Evolutionary conservation across 2,888 invertebrate species (phyloP).

Genomic region (Limnephilus lunatus): DNA sequence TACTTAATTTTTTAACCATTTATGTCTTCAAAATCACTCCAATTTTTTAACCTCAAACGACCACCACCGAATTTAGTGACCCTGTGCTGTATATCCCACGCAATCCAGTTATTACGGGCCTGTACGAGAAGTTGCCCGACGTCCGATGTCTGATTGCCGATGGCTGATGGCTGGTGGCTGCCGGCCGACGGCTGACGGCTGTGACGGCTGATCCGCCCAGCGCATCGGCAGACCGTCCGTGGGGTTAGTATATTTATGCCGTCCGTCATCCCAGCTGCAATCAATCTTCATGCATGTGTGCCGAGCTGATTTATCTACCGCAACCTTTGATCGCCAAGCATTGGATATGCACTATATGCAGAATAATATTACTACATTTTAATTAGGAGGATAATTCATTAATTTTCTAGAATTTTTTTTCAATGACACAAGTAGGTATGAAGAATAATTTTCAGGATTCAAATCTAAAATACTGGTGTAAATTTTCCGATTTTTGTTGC

Average conservation of each 20-base stretch:
- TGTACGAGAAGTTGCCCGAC: not conserved
- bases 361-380: not conserved
- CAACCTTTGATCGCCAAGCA: not conserved
- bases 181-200: not conserved
- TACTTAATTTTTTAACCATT: too few relatives aligned
- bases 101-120: not conserved
- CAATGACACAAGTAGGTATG: not conserved
- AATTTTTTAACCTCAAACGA: too few relatives aligned
- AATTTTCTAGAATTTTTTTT: not conserved
- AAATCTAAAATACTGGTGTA: not conserved
- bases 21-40: too few relatives aligned
- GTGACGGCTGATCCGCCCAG: constrained; percentile 35
- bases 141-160: not conserved
- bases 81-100: too few relatives aligned
- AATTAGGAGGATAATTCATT: not conserved
- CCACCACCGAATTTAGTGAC: too few relatives aligned
- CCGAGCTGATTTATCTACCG: constrained; percentile 34
- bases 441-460: not conserved
- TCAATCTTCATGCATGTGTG: constrained; percentile 55
- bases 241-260: too few relatives aligned
- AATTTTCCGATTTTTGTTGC: not conserved
- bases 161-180: not conserved
- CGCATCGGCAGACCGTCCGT: not conserved
- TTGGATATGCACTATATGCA: not conserved
- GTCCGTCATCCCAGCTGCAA: constrained; percentile 40